Evolutionary conservation across 2,797 vertebrate species (phyloP), one percentile per base, ranked within the genome.

Genomic region (Tenualosa thibaudeaui): DNA sequence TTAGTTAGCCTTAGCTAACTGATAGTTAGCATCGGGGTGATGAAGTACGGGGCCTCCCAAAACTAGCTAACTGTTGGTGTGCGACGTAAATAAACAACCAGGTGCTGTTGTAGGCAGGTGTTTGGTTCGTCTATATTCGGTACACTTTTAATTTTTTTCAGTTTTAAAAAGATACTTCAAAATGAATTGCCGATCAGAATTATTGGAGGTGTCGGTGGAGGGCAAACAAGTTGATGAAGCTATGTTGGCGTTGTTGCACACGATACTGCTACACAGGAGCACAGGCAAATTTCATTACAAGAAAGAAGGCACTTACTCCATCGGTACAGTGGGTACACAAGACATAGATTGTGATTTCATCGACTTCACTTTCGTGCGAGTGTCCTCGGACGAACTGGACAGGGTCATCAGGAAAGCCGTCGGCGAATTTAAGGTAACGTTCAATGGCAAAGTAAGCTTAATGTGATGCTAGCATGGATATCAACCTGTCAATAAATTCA

Each of bases 251-350:
- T 88, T 99, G 89, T 91, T 99, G 58, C 98, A 99, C 94, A 99
- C 98, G 0, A 93, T 99, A 78, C 94, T 99, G 3, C 93, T 99
- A 86, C 98, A 99, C 88, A 96, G 98, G 87, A 99, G 98, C 95
- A 98, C 98, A 0, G 98, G 98, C 15, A 99, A 99, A 87, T 99
- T 99, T 89, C 98, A 99, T 93, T 99, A 99, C 93, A 99, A 99
- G 91, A 99, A 99, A 89, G 98, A 99, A 88, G 98, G 98, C 62
- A 99, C 98, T 78, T 99, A 99, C 92, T 99, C 98, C 89, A 99
- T 99, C 0, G 97, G 98, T 17, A 99, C 98, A 0, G 98, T 99
- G 83, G 98, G 98, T 60, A 98, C 97, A 0, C 96, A 97, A 84
- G 98, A 99, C 62, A 94, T 98, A 12, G 98, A 99, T 91, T 99